Percentiles rank a stretch among this genome's conserved stretches.
These are phyloP conservation scores for Acanthurus leucopareius DNA, from an alignment of 2,797 vertebrate genomes.

Conservation along the genomic window DNA sequence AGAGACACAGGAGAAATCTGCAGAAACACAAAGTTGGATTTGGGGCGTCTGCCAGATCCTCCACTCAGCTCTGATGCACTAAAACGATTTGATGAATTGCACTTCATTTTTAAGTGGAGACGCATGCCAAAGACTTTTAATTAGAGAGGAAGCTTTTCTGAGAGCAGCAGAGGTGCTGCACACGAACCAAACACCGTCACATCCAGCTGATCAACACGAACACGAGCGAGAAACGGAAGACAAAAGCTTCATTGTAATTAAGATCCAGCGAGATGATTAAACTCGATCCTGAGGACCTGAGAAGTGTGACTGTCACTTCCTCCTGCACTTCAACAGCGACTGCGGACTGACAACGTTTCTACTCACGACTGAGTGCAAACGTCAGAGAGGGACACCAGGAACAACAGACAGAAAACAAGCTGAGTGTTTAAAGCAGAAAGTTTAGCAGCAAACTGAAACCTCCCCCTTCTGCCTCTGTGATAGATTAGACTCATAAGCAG, in stretches of 20 bases:
- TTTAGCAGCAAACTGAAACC: slow-evolving; percentile 25
- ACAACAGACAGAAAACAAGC: background rate
- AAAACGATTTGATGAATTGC: background rate
- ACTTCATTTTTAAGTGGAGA: background rate
- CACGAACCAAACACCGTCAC: background rate
- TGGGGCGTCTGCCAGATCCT: background rate
- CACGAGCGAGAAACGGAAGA: background rate
- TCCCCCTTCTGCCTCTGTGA: background rate
- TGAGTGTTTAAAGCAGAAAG: background rate
- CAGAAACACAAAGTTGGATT: no score
- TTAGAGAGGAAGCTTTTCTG: background rate
- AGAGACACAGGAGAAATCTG: background rate
- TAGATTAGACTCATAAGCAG: slow-evolving; percentile 51
- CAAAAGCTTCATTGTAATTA: no score
- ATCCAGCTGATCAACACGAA: background rate
- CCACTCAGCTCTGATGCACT: background rate
- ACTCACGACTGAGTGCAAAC: background rate
- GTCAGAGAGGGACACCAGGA: background rate
- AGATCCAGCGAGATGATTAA: background rate
- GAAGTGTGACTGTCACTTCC: background rate
- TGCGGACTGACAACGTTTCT: no score
- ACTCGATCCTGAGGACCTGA: background rate
- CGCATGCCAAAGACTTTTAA: background rate
- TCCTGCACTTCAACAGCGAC: background rate
- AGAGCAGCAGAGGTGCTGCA: no score